Base-by-base conservation (phyloP, 1,140 invertebrate species). In the Apis florea region DNA sequence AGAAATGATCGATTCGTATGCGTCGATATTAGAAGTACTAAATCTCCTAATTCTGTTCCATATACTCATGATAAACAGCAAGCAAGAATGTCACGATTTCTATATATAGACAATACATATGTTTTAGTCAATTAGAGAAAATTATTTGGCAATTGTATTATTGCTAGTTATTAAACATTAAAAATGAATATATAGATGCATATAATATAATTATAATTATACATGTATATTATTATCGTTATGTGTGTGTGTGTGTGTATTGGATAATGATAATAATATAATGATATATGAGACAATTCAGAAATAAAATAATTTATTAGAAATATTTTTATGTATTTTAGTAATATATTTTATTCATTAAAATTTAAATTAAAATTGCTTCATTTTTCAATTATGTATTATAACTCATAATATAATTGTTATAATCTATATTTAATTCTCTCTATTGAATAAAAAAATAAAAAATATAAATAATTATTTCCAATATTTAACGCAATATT, bases 61-160 rank as follows among this genome's bases (percentile, higher is more conserved):
- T 82, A 19, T 82, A 76, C 73, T 76, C 58, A 82, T 82, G 79
- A 68, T 54, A 81, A 81, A 71, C 51, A 59, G 70, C 31, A n/a
- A 31, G 21, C 40, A 61, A 59, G 49, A 67, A 80, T 71, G 61
- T 80, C 78, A 40, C 76, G 76, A 82, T 40, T 31, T 8, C 67
- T 49, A 13, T 66, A 17, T 72, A 64, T 61, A 64, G 68, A 63
- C 26, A 26, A 49, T 15, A 9, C 19, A 1, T 51, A 24, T 19
- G 31, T 49, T 15, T 73, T 51, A 3, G 15, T 47, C n/a, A 12
- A 21, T 1, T 8, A 12, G 19, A 64, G 53, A 54, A 26, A n/a
- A 54, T 73, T 17, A 11, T 64, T 61, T 31, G 0, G 13, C 17
- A 11, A 40, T 66, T 26, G 24, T 11, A 26, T 1, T 9, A 24